Conservation (phyloP, 2,797 vertebrate species). For the Distichodus sexfasciatus region DNA sequence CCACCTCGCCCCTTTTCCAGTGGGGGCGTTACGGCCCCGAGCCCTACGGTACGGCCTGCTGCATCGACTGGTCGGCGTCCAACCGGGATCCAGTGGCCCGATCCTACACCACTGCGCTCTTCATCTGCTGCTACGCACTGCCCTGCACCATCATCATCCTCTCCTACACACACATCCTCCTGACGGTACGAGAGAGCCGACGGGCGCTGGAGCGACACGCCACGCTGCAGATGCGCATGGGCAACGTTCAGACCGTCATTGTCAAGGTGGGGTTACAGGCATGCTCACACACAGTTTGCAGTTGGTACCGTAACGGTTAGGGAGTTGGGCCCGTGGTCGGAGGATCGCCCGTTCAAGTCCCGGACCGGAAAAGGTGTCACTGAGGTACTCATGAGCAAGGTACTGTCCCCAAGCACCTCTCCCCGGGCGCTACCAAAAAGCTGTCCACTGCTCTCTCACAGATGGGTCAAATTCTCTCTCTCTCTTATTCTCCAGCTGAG, state of each 20-base stretch:
- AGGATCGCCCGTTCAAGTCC: too few relatives aligned
- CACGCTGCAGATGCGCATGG: conserved; percentile 49
- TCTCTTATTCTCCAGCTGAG: conserved; percentile 55
- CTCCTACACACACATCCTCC: conserved; percentile 70
- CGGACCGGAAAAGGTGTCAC: too few relatives aligned
- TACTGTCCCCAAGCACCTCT: too few relatives aligned
- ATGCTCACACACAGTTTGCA: background rate
- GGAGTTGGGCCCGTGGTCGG: too few relatives aligned
- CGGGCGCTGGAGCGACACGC: conserved; percentile 60
- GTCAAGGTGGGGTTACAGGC: conserved; percentile 56
- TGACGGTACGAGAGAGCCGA: conserved; percentile 62
- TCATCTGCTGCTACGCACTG: conserved; percentile 77
- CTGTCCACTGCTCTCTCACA: background rate
- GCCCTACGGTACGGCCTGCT: conserved; percentile 82
- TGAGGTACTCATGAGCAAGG: too few relatives aligned
- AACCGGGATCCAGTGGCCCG: conserved; percentile 62
- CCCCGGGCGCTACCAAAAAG: too few relatives aligned
- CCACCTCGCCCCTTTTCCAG: conserved; percentile 72
- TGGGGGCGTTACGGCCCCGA: conserved; percentile 79
- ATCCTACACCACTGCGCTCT: conserved; percentile 72
- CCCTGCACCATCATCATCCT: conserved; percentile 74
- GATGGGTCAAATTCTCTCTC: background rate
- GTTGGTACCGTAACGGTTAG: background rate
- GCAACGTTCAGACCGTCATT: conserved; percentile 58
- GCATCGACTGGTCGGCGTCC: conserved; percentile 77